Evolutionary conservation across 2,113 vertebrate genomes (phyloP).

Genomic region (Toxostoma redivivum): DNA sequence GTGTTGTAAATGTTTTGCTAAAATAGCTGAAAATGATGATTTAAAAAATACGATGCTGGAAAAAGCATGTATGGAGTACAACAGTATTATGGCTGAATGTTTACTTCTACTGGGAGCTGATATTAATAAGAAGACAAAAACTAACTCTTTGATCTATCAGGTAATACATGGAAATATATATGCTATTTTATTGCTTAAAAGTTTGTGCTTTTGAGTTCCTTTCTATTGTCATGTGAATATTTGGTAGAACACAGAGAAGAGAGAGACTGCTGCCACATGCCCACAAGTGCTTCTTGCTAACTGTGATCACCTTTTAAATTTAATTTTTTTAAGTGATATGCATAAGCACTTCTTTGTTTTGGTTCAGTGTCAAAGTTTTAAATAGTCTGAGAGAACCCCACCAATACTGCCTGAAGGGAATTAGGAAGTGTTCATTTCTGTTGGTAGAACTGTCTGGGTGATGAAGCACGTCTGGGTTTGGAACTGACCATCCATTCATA

Average conservation of each 20-base stretch:
- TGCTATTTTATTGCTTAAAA: background rate
- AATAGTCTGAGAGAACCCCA: background rate
- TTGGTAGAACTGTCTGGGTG: background rate
- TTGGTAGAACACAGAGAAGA: background rate
- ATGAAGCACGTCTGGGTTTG: background rate
- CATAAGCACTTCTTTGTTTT: background rate
- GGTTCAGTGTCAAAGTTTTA: background rate
- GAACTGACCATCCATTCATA: background rate
- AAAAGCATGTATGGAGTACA: constrained; percentile 83
- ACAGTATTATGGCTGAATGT: constrained; percentile 85
- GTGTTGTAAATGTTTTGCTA: constrained; percentile 87
- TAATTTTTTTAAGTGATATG: background rate
- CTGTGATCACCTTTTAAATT: background rate
- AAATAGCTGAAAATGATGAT: constrained; percentile 79
- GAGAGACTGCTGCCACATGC: background rate
- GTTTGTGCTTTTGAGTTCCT: background rate
- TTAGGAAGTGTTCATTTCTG: background rate
- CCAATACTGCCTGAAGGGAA: background rate
- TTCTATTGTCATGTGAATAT: background rate
- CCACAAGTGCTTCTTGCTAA: background rate
- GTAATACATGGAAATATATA: constrained; percentile 53
- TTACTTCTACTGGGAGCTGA: constrained; percentile 89
- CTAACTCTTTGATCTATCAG: constrained; percentile 88
- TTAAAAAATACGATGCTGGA: constrained; percentile 85
- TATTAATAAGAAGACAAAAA: constrained; percentile 82